Evolutionary conservation across 2,113 vertebrate genomes (phyloP), one percentile per base, ranked within the genome.

Genomic region (Pelobates fuscus): DNA sequence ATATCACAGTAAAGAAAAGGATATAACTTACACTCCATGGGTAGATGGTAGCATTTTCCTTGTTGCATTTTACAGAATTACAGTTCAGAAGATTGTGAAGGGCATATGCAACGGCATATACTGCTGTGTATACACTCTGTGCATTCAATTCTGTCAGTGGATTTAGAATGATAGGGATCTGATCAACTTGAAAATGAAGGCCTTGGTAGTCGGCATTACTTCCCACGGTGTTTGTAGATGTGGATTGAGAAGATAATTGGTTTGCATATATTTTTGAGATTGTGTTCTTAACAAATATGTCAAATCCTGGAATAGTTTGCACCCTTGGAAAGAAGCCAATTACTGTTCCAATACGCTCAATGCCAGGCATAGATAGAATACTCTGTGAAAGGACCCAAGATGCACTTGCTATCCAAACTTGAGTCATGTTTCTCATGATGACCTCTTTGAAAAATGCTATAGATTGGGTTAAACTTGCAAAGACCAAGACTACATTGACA

Each of bases 401-500:
- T 32, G 94, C 89, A 0, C 91, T 94, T 70, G 80, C 94, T 0
- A 97, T 80, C 97, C 97, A 98, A 4, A 98, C 94, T 41, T 84
- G 91, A 0, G 32, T 25, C 52, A 91, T 63, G 24, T 71, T 71
- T 6, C 64, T 18, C 2, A 0, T 43, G 77, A 89, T 65, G 73
- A 82, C 83, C 26, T 67, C n/a, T 5, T 62, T 20, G 73, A 92
- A 82, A 68, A 91, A 52, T 1, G 83, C 78, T 1, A 20, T 62
- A 0, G 77, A 80, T 0, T 86, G 0, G 0, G 58, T 12, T 2
- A 77, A 46, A 0, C 85, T 89, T 11, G 95, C 72, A 1, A 98
- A 89, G 2, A 96, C 87, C 21, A 96, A 87, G 0, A 86, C 6
- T 0, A 87, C 86, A 0, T 82, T 84, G 25, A 87, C 80, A 0